phyloP scores from a whole-genome alignment of 2,797 vertebrate genomes.

The Scarus forsteni region DNA sequence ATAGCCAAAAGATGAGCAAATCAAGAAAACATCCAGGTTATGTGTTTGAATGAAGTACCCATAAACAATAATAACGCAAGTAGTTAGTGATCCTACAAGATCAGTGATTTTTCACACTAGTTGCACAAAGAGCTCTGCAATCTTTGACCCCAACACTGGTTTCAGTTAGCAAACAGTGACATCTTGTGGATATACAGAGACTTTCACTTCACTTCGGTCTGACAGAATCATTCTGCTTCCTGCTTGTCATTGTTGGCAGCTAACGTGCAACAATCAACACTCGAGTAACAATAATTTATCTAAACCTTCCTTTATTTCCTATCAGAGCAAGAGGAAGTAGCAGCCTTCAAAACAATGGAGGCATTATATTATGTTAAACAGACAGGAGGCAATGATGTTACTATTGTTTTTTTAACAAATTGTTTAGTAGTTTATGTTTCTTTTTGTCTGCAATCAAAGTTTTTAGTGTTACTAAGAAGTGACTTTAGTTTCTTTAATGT shows the following conservation, averaged over 20 bases:
- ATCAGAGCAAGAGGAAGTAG: slow-evolving; percentile 16
- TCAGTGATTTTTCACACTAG: neutral
- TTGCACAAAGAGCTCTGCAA: slow-evolving; percentile 5
- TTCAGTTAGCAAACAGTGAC: slow-evolving; percentile 48
- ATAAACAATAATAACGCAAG: neutral
- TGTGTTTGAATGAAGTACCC: neutral
- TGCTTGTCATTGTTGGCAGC: neutral
- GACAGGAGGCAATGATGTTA: slow-evolving; percentile 7
- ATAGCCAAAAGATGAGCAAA: neutral
- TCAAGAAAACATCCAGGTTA: neutral
- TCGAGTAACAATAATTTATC: neutral
- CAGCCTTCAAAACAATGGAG: neutral
- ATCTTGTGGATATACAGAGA: slow-evolving; percentile 60
- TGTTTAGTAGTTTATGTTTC: too few relatives aligned
- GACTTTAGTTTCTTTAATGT: too few relatives aligned
- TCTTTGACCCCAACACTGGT: neutral
- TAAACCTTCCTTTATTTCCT: neutral
- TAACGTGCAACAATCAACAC: neutral
- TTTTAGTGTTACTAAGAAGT: too few relatives aligned
- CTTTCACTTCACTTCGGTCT: too few relatives aligned
- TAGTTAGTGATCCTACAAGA: too few relatives aligned
- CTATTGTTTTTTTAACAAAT: neutral
- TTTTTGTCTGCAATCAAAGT: too few relatives aligned
- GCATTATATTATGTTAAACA: neutral
- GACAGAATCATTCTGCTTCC: neutral